Conservation (phyloP, 2,797 vertebrate species). For the Pangasius macronema region DNA sequence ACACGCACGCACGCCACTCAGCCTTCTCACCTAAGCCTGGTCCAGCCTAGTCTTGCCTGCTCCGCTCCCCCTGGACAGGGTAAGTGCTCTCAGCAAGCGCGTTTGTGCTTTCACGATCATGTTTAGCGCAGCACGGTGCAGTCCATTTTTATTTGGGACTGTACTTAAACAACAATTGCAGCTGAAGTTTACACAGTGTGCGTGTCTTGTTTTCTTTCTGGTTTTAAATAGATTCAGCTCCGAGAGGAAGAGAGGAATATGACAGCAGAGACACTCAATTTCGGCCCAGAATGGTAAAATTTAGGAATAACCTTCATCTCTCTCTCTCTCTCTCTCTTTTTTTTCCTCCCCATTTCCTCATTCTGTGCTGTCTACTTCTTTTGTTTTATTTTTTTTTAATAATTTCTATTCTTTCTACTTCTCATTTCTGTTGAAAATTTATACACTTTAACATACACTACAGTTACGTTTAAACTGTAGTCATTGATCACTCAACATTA, state of each 20-base stretch:
- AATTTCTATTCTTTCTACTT: neutral
- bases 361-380: neutral
- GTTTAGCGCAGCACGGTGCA: too few species aligned
- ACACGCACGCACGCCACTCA: conserved; percentile 77
- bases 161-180: neutral
- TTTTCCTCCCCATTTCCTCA: neutral
- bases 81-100: conserved; percentile 56
- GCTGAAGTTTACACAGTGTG: neutral
- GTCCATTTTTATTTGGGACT: neutral
- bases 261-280: conserved; percentile 96
- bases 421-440: neutral
- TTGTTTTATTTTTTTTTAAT: neutral
- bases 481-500: neutral
- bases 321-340: too few species aligned
- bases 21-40: conserved; percentile 79
- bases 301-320: neutral
- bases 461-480: neutral
- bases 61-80: conserved; percentile 84
- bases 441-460: neutral
- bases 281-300: conserved; percentile 91
- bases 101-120: conserved; percentile 2
- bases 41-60: conserved; percentile 79
- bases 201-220: neutral
- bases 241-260: conserved; percentile 83
- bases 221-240: conserved; percentile 72